These are phyloP conservation scores for Lamellibrachia columna DNA, from an alignment of 2,888 invertebrate genomes.

Conservation along the genomic window DNA sequence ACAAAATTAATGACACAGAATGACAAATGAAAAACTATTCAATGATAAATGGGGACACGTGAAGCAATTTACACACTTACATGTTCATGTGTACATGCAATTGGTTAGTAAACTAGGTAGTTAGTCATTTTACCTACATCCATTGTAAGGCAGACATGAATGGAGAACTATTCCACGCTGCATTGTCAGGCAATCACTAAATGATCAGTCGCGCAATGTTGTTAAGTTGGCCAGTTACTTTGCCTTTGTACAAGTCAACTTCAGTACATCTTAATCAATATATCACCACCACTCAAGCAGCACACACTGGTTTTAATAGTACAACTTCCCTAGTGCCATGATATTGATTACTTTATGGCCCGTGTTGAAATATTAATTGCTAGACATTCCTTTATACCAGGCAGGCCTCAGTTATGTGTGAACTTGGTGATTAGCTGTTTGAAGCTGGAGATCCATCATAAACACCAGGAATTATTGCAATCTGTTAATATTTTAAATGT, in stretches of 20 bases:
- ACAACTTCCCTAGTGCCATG: not conserved
- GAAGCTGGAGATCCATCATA: not conserved
- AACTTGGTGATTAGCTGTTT: not conserved
- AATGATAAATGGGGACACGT: not conserved
- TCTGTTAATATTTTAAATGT: not conserved
- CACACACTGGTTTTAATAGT: not conserved
- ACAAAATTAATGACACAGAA: not conserved
- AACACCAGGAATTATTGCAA: not conserved
- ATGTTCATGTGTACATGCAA: not conserved
- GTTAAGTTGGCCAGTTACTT: not conserved
- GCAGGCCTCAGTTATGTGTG: not conserved
- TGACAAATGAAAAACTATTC: not conserved
- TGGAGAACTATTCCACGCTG: not conserved
- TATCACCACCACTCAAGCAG: not conserved
- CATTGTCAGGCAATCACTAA: not conserved
- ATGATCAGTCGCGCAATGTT: not conserved
- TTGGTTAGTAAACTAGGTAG: not conserved
- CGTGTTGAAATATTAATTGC: slow-evolving; percentile 9
- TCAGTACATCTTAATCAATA: not conserved
- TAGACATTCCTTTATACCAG: not conserved
- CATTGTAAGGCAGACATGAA: not conserved
- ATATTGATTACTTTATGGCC: not conserved
- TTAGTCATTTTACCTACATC: not conserved
- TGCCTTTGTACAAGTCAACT: not conserved
- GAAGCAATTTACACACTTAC: not conserved